Base-by-base conservation (phyloP, 1,140 invertebrate species). In the Pseudomyrmex cubaensis region DNA sequence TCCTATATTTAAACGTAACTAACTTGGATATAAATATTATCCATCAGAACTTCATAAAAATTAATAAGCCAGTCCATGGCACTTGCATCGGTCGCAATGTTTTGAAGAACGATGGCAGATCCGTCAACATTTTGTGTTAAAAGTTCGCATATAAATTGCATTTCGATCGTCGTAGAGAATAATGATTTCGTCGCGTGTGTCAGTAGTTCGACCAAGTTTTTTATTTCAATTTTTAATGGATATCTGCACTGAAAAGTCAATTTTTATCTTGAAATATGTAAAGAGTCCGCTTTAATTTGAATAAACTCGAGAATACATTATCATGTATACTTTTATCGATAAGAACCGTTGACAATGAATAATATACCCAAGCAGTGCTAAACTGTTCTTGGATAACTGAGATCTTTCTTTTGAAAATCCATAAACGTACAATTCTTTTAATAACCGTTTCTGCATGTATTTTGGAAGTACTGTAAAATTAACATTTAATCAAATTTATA, bases 341-440 rank as follows among this genome's bases (percentile, higher is more conserved):
- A 64, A 89, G 57, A 62, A 44, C 9, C 57, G 50, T 64, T 90
- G 90, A 17, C 52, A 85, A 17, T 64, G 61, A 10, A 89, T 63
- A 10, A 90, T 77, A n/a, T 75, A 86, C 2, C 78, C 50, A 2
- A 90, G 67, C 0, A 85, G 56, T 17, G 86, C 75, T 62, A 90
- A 61, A 10, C 82, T 85, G 1, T 66, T 67, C 0, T 70, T 64
- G 2, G 86, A 72, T 35, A 90, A 72, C 48, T 72, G 50, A 9
- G 62, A 66, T 12, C 80, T 82, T 8, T 85, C 25, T 5, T 64
- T 44, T 0, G 82, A 78, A 67, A 90, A 90, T 50, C 85, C 86
- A 17, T 72, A 57, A 1, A 10, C 44, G 15, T 70, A 48, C 54
- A 90, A n/a, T n/a, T 78, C 52, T 48, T 82, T 63, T 15, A 90